Evolutionary conservation across 2,113 vertebrate species (phyloP).

Genomic region (Heloderma charlesbogerti): DNA sequence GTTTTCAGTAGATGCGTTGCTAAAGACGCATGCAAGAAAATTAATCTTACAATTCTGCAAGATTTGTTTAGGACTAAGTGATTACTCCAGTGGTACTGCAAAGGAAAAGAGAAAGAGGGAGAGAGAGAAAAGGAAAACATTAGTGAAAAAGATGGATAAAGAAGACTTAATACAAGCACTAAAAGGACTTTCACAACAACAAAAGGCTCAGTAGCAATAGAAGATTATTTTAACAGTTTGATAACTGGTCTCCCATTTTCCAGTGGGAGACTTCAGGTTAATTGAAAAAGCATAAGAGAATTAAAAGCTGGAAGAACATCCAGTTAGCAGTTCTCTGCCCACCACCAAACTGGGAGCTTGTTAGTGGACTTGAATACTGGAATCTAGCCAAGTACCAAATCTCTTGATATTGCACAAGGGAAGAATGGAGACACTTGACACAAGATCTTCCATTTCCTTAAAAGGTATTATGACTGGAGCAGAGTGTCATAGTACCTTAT

Average conservation of each 20-base stretch:
- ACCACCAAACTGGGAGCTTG: not conserved
- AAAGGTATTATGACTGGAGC: not conserved
- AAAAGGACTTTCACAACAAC: slow-evolving; percentile 46
- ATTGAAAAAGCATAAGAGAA: slow-evolving; percentile 12
- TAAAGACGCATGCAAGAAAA: slow-evolving; percentile 95
- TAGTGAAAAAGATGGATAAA: slow-evolving; percentile 37
- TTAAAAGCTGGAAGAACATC: slow-evolving; percentile 5
- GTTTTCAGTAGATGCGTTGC: slow-evolving; percentile 87
- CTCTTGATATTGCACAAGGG: not conserved
- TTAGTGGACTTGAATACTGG: not conserved
- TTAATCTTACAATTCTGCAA: slow-evolving; percentile 90
- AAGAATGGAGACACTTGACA: not conserved
- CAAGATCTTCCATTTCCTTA: not conserved
- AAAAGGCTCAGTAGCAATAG: slow-evolving; percentile 62
- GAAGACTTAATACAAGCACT: slow-evolving; percentile 69
- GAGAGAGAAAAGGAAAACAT: slow-evolving; percentile 66
- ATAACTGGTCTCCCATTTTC: slow-evolving; percentile 38
- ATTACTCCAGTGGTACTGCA: slow-evolving; percentile 93
- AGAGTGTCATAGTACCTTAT: too few species aligned
- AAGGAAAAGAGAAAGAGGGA: slow-evolving; percentile 80
- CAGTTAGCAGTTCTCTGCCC: not conserved
- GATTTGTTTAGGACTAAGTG: slow-evolving; percentile 83
- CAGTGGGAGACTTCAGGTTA: slow-evolving; percentile 55
- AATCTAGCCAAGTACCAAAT: not conserved
- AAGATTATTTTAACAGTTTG: slow-evolving; percentile 49